Percentiles rank a stretch among this genome's conserved stretches.
Evolutionary conservation across 92 coral and sea anemone genomes (phyloP).

Genomic region (Galaxea fascicularis): DNA sequence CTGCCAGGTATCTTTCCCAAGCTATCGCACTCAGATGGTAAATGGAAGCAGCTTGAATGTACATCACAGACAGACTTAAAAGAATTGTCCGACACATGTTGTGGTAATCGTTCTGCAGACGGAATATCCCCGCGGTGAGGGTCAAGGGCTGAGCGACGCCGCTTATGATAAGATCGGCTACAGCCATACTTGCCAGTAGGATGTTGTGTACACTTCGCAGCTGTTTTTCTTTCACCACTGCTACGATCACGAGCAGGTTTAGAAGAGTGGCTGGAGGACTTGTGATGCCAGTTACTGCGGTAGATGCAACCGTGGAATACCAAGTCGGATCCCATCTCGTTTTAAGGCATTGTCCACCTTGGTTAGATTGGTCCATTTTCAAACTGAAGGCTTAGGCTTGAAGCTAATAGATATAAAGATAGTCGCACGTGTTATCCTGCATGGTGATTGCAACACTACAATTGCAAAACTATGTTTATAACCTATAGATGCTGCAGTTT

Average conservation of each 20-base stretch:
- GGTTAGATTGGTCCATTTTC: not conserved
- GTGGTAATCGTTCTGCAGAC: not conserved
- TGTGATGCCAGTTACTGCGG: not conserved
- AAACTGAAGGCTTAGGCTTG: not conserved
- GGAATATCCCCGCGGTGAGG: slow-evolving; percentile 2
- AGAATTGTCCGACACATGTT: not conserved
- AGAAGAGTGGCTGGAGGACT: not conserved
- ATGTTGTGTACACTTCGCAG: not conserved
- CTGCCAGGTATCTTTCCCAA: slow-evolving; percentile 12
- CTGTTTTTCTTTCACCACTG: slow-evolving; percentile 1
- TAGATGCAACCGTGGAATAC: not conserved
- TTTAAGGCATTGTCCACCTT: not conserved
- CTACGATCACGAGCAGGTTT: not conserved
- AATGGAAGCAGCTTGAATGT: not conserved
- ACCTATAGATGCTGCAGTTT: too few relatives aligned
- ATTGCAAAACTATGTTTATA: too few relatives aligned
- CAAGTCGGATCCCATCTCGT: not conserved
- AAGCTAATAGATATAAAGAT: not conserved
- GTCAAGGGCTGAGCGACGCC: not conserved
- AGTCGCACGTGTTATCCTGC: not conserved
- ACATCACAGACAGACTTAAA: not conserved
- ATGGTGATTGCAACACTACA: too few relatives aligned
- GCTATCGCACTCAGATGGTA: slow-evolving; percentile 10
- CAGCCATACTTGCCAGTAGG: slow-evolving; percentile 10
- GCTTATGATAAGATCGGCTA: slow-evolving; percentile 5